Evolutionary conservation across 35 echinoderm and acorn worm genomes (phyloP).

Genomic region (Stichopus chloronotus): DNA sequence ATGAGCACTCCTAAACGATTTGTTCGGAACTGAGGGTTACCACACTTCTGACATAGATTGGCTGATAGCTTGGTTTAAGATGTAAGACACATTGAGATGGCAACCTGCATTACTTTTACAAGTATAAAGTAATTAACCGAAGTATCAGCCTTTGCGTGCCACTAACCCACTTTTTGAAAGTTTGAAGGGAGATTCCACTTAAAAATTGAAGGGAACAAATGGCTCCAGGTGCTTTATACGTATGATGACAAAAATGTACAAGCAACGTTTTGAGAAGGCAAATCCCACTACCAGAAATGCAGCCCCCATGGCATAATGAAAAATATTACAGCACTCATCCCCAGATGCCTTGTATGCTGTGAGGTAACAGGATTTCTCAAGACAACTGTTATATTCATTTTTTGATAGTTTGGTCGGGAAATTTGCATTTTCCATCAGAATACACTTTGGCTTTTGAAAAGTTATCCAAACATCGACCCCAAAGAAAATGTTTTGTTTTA

Average conservation of each 20-base stretch:
- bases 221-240: background rate
- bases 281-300: background rate
- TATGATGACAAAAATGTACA: background rate
- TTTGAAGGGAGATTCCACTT: background rate
- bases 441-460: constrained; percentile 40
- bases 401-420: background rate
- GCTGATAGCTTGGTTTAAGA: too few relatives aligned
- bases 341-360: background rate
- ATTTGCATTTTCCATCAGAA: background rate
- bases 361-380: background rate
- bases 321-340: background rate
- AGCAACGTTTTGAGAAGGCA: background rate
- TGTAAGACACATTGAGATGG: too few relatives aligned
- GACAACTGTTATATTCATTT: background rate
- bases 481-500: background rate
- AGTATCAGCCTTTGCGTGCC: background rate
- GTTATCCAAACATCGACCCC: background rate
- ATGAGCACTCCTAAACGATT: too few relatives aligned
- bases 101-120: too few relatives aligned
- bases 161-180: background rate
- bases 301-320: background rate
- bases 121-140: too few relatives aligned
- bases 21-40: too few relatives aligned
- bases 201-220: background rate
- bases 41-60: too few relatives aligned